phyloP scores from a whole-genome alignment of 2,888 invertebrate genomes.

The Lysandra coridon region DNA sequence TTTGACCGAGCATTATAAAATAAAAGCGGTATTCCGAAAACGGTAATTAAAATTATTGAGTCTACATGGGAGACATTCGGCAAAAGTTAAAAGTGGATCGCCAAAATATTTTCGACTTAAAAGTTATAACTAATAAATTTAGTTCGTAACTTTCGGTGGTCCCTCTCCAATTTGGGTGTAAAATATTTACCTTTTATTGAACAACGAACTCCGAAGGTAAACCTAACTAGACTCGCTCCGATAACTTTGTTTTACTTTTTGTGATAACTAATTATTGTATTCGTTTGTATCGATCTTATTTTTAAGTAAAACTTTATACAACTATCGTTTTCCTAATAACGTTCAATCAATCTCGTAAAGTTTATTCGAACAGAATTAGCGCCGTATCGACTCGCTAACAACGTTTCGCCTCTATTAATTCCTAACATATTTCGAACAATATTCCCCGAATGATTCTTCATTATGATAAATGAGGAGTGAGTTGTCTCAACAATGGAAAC shows the following conservation, averaged over 20 bases:
- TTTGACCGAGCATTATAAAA: conserved; percentile 24
- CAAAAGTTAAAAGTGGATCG: conserved; percentile 6
- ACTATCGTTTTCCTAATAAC: background rate
- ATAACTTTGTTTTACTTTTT: conserved; percentile 15
- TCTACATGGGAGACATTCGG: background rate
- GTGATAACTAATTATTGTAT: background rate
- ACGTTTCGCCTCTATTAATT: background rate
- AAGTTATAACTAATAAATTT: conserved; percentile 27
- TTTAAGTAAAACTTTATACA: background rate
- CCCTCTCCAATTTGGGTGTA: conserved; percentile 17
- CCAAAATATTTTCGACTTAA: conserved; percentile 20
- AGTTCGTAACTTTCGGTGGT: conserved; percentile 26
- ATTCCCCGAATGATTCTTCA: background rate
- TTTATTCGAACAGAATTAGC: conserved; percentile 10
- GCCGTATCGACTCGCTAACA: background rate
- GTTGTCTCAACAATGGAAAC: conserved; percentile 17
- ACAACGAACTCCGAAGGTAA: conserved; percentile 6
- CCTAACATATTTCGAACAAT: conserved; percentile 11
- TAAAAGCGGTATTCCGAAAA: conserved; percentile 4
- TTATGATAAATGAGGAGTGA: conserved; percentile 6
- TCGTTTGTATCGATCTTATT: background rate
- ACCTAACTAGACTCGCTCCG: background rate
- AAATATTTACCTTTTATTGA: conserved; percentile 19
- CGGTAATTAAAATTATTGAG: conserved; percentile 12
- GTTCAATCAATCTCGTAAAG: background rate